Evolutionary conservation across 2,888 invertebrate genomes (phyloP).

Genomic region (Loripinus fragilis): DNA sequence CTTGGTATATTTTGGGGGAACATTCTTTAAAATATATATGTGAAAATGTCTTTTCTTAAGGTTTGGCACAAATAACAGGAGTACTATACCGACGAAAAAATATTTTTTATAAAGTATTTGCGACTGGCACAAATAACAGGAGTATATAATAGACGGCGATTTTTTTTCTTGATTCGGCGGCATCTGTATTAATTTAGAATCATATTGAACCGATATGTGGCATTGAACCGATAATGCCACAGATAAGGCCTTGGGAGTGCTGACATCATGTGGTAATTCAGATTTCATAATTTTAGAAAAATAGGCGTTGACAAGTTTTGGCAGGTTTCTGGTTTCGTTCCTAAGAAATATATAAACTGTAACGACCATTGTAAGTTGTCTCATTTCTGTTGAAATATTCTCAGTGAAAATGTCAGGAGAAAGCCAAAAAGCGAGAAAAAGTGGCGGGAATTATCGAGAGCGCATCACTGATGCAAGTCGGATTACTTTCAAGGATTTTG

Average conservation of each 20-base stretch:
- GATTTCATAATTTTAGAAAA: background rate
- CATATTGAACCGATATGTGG: too few relatives aligned
- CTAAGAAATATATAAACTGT: background rate
- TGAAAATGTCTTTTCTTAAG: background rate
- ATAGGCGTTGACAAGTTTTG: background rate
- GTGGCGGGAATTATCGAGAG: conserved; percentile 11
- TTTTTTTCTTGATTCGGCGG: too few relatives aligned
- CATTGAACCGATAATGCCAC: too few relatives aligned
- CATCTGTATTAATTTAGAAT: too few relatives aligned
- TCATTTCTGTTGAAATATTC: background rate
- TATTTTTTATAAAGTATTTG: background rate
- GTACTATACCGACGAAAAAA: background rate
- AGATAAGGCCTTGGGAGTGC: too few relatives aligned
- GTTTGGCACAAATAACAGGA: conserved; percentile 13
- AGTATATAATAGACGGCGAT: background rate
- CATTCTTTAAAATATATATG: background rate
- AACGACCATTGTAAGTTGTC: background rate
- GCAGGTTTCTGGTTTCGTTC: background rate
- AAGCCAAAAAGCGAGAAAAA: background rate
- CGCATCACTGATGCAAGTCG: background rate
- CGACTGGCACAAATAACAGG: background rate
- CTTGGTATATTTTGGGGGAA: conserved; percentile 9
- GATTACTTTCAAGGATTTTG: background rate
- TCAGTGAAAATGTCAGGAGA: background rate
- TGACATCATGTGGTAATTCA: background rate